Conservation (phyloP, 2,888 invertebrate genomes). For the Lypha dubia region DNA sequence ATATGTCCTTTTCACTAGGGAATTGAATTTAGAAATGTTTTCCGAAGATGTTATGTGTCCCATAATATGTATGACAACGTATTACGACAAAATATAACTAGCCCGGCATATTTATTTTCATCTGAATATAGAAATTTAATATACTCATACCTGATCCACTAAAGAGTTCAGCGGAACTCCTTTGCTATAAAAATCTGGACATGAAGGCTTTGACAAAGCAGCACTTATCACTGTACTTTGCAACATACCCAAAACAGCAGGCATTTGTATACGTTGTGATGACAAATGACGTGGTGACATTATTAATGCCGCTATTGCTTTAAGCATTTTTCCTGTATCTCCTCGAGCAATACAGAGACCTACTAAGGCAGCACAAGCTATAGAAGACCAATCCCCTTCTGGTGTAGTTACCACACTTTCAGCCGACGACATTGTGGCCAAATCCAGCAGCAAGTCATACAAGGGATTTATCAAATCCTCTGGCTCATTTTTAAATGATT, state of each 20-base stretch:
- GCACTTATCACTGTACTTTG: slow-evolving; percentile 96
- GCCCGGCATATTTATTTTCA: too few species aligned
- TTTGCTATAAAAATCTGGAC: slow-evolving; percentile 94
- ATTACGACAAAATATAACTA: too few species aligned
- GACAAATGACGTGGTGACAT: slow-evolving; percentile 92
- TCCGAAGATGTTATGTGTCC: too few species aligned
- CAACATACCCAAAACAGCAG: slow-evolving; percentile 91
- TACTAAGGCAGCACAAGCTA: slow-evolving; percentile 95
- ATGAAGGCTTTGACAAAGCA: slow-evolving; percentile 91
- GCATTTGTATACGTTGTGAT: slow-evolving; percentile 92
- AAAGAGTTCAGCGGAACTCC: slow-evolving; percentile 92
- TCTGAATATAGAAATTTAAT: background rate
- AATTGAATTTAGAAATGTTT: too few species aligned
- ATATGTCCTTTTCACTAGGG: too few species aligned
- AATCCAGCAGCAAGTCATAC: slow-evolving; percentile 92
- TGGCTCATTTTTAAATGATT: slow-evolving; percentile 82
- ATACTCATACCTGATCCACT: slow-evolving; percentile 86
- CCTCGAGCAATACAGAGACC: slow-evolving; percentile 96
- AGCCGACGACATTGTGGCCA: slow-evolving; percentile 88
- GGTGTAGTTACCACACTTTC: slow-evolving; percentile 78
- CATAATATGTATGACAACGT: too few species aligned
- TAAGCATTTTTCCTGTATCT: slow-evolving; percentile 94
- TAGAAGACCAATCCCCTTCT: slow-evolving; percentile 90
- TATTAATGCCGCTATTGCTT: slow-evolving; percentile 92
- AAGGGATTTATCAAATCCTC: slow-evolving; percentile 89